Conservation (phyloP, 2,888 invertebrate genomes). For the Sicus ferrugineus region DNA sequence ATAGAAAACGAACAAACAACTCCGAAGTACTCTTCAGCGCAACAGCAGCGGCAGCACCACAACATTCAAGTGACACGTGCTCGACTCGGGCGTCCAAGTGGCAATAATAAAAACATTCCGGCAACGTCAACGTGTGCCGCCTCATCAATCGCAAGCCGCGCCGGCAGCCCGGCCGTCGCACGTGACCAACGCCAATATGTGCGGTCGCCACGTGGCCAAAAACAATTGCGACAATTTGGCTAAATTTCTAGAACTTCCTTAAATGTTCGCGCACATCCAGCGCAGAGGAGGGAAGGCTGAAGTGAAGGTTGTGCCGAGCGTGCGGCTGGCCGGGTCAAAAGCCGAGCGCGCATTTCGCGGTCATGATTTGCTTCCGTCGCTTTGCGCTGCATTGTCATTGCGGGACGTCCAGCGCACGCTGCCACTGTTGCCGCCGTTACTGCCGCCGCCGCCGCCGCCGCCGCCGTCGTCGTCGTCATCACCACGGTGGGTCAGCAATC, state of each 20-base stretch:
- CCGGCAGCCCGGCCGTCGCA: constrained; percentile 37
- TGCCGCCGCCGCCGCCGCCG: neutral
- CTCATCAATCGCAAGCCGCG: constrained; percentile 39
- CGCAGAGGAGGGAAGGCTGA: too few species aligned
- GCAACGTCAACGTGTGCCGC: constrained; percentile 43
- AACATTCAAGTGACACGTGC: constrained; percentile 44
- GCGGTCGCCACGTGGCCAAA: constrained; percentile 54
- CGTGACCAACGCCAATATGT: constrained; percentile 50
- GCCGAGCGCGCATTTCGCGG: constrained; percentile 43
- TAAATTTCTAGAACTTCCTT: constrained; percentile 28
- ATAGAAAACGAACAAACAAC: constrained; percentile 39
- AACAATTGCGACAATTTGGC: constrained; percentile 57
- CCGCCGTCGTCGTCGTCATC: too few species aligned
- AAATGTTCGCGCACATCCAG: constrained; percentile 43
- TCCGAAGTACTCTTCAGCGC: constrained; percentile 52
- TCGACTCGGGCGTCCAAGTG: constrained; percentile 46
- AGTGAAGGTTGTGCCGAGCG: constrained; percentile 28
- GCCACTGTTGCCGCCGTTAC: neutral
- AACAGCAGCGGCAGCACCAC: constrained; percentile 45
- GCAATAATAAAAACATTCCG: constrained; percentile 49
- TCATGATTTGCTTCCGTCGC: constrained; percentile 28
- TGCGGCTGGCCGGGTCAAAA: constrained; percentile 42
- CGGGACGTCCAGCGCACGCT: neutral
- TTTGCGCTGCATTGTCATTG: neutral
- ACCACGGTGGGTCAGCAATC: constrained; percentile 27